phyloP scores from a whole-genome alignment of 2,797 vertebrate species.

The Notolabrus celidotus region DNA sequence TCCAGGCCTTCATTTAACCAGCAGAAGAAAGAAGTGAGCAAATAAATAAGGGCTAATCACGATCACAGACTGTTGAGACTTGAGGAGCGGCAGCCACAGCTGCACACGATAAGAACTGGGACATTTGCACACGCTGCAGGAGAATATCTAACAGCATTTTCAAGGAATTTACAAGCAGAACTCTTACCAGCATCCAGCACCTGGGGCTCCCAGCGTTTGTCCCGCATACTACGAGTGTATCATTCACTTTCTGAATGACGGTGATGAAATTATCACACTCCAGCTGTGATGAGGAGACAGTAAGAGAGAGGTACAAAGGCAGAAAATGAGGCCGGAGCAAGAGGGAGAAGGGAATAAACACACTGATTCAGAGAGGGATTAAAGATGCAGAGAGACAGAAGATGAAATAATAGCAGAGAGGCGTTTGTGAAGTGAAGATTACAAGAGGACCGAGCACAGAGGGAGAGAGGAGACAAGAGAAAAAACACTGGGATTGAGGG shows the following conservation, averaged over 20 bases:
- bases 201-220: slow-evolving; percentile 86
- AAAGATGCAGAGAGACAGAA: slow-evolving; percentile 16
- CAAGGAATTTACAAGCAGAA: slow-evolving; percentile 2
- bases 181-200: slow-evolving; percentile 89
- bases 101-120: not conserved
- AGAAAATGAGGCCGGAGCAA: slow-evolving; percentile 31
- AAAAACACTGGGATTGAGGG: slow-evolving; percentile 8
- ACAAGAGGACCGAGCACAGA: slow-evolving; percentile 16
- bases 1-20: not conserved
- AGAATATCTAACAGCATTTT: not conserved
- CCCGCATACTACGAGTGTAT: slow-evolving; percentile 85
- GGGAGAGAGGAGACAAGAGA: slow-evolving; percentile 1
- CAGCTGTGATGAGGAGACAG: slow-evolving; percentile 69
- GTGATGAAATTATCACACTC: slow-evolving; percentile 90
- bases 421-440: slow-evolving; percentile 35
- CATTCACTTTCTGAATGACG: slow-evolving; percentile 87
- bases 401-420: not conserved
- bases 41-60: slow-evolving; percentile 37
- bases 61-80: slow-evolving; percentile 13
- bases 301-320: slow-evolving; percentile 23
- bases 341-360: not conserved
- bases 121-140: not conserved
- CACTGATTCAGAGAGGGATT: slow-evolving; percentile 31
- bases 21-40: slow-evolving; percentile 19
- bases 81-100: not conserved